Base-by-base conservation (phyloP, 2,113 vertebrate species). In the Scopus umbretta region DNA sequence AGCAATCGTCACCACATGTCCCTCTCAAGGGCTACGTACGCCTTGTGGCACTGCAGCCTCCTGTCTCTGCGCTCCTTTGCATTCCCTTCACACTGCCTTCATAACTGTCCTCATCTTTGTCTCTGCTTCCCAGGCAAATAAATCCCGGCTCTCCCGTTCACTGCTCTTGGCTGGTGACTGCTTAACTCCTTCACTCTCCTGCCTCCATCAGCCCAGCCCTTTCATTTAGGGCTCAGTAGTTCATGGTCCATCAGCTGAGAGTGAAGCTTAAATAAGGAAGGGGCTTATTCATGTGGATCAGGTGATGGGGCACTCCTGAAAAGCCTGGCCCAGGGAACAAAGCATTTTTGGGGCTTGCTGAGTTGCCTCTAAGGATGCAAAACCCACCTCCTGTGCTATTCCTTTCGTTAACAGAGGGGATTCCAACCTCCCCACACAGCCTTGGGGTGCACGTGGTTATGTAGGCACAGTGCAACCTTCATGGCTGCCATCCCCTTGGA, bases 161-260 rank as follows among this genome's bases (percentile, higher is more conserved):
- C 63, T 76, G 59, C 47, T 29, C 65, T 73, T 34, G 52, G 38
- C 38, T 85, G 56, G 38, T 71, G 36, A 11, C 49, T 58, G 63
- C 59, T 91, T 66, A 83, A 83, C 67, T 83, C 62, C 71, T 80
- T 53, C 32, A 8, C 42, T 45, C 22, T 70, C 9, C 83, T 78
- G 70, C 61, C 40, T 92, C 52, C 13, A 0, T 23, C 11, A 3
- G 66, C 67, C 61, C 82, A 83, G 73, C 56, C 59, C 84, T 89
- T 92, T 92, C n/a, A 63, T 78, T 17, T 55, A 14, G 38, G 76
- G 59, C 80, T 91, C 67, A 59, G 80, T 50, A n/a, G 83, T 84
- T 95, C 93, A 92, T 85, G 93, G 68, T 92, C 80, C 89, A 81
- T 34, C 63, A 92, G 89, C 84, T 79, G 80, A 92, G 76, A 85